phyloP scores from a whole-genome alignment of 2,888 invertebrate species.

The Oscheius sp. region DNA sequence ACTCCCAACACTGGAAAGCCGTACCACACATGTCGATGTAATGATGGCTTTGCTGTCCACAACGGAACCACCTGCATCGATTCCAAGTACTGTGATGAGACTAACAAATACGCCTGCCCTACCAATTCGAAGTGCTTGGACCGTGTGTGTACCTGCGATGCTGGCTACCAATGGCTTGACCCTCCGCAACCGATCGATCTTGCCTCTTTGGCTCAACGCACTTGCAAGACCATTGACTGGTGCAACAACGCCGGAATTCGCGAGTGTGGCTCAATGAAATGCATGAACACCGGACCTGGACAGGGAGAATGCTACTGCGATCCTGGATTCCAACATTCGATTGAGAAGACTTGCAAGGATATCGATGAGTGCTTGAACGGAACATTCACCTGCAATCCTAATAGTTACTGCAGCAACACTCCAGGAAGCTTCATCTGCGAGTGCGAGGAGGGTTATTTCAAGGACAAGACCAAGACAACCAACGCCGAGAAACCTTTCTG shows the following conservation, averaged over 20 bases:
- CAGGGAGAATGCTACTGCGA: slow-evolving; percentile 37
- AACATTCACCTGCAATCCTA: not conserved
- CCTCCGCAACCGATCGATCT: slow-evolving; percentile 19
- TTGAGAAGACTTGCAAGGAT: slow-evolving; percentile 4
- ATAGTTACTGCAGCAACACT: slow-evolving; percentile 6
- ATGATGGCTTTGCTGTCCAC: slow-evolving; percentile 7
- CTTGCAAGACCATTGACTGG: slow-evolving; percentile 32
- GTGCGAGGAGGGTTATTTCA: not conserved
- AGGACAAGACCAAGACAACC: not conserved
- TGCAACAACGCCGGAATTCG: slow-evolving; percentile 7
- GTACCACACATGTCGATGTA: slow-evolving; percentile 21
- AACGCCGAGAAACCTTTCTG: slow-evolving; percentile 2
- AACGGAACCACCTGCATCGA: slow-evolving; percentile 37
- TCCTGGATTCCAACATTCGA: slow-evolving; percentile 25
- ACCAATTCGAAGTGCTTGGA: slow-evolving; percentile 17
- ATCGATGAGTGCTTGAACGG: slow-evolving; percentile 28
- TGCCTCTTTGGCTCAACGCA: not conserved
- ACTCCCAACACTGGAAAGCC: not conserved
- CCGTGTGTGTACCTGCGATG: slow-evolving; percentile 22
- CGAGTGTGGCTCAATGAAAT: slow-evolving; percentile 5
- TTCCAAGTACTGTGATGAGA: slow-evolving; percentile 30
- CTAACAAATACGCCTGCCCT: slow-evolving; percentile 19
- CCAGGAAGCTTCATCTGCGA: slow-evolving; percentile 17
- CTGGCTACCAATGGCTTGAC: slow-evolving; percentile 26
- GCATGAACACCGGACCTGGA: slow-evolving; percentile 24